phyloP scores from a whole-genome alignment of 2,797 vertebrate species.

The Myripristis murdjan region DNA sequence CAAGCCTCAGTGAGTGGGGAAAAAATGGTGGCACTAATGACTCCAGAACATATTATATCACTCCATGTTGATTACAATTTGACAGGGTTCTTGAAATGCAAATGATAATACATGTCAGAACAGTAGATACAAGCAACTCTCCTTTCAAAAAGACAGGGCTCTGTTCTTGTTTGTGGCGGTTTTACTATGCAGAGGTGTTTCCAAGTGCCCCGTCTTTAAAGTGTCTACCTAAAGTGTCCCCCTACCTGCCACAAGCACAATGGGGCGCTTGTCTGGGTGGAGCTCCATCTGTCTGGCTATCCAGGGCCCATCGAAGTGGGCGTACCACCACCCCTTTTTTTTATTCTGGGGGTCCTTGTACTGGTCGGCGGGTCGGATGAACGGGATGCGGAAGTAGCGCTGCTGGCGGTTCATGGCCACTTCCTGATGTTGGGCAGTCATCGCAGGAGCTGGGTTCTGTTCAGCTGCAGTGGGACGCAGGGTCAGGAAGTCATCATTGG shows the following conservation, averaged over 20 bases:
- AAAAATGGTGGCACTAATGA: too few species aligned
- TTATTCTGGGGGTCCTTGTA: slow-evolving; percentile 99
- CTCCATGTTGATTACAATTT: too few species aligned
- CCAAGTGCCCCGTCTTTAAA: too few species aligned
- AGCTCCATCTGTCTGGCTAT: slow-evolving; percentile 99
- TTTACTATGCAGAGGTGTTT: too few species aligned
- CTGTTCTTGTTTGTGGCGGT: too few species aligned
- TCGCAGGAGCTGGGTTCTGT: slow-evolving; percentile 90
- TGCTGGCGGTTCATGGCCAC: slow-evolving; percentile 94
- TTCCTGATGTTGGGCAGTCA: slow-evolving; percentile 90
- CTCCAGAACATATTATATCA: too few species aligned
- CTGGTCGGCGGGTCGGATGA: slow-evolving; percentile 97
- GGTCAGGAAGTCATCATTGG: neutral
- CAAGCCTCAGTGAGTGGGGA: too few species aligned
- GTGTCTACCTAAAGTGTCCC: too few species aligned
- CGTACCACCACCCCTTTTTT: slow-evolving; percentile 99
- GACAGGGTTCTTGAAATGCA: too few species aligned
- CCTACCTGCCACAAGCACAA: slow-evolving; percentile 95
- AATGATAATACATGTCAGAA: too few species aligned
- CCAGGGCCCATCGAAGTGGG: slow-evolving; percentile 98
- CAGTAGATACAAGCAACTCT: too few species aligned
- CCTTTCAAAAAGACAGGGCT: too few species aligned
- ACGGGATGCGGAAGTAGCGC: slow-evolving; percentile 98
- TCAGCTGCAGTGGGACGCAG: slow-evolving; percentile 84
- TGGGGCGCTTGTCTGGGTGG: slow-evolving; percentile 97